These are phyloP conservation scores for Caenorhabditis uteleia DNA, from an alignment of 2,888 invertebrate species.

Conservation along the genomic window DNA sequence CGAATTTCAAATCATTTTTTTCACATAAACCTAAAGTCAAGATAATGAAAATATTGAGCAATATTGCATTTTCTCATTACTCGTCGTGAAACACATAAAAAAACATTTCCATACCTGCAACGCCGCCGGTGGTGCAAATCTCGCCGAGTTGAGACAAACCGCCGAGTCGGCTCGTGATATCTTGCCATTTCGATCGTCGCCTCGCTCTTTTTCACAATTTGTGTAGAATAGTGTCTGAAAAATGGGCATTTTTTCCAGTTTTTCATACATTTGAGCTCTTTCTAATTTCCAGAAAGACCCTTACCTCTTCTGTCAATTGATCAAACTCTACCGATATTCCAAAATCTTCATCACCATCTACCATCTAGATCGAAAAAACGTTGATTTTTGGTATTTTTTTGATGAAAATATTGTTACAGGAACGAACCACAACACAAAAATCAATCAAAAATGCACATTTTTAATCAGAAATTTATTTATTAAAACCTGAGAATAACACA, in stretches of 20 bases:
- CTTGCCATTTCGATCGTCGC: background rate
- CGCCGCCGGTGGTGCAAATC: slow-evolving; percentile 13
- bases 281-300: background rate
- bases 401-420: too few species aligned
- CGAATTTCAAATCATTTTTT: too few species aligned
- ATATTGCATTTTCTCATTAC: too few species aligned
- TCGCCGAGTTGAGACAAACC: slow-evolving; percentile 18
- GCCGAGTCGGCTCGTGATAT: slow-evolving; percentile 17
- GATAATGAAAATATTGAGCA: too few species aligned
- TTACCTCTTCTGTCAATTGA: slow-evolving; percentile 28
- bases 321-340: slow-evolving; percentile 35
- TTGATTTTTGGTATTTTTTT: background rate
- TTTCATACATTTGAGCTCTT: background rate
- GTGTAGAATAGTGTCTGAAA: slow-evolving; percentile 21
- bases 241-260: background rate
- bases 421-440: too few species aligned
- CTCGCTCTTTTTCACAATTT: slow-evolving; percentile 17
- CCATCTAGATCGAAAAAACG: slow-evolving; percentile 9
- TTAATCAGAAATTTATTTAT: background rate
- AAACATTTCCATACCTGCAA: slow-evolving; percentile 13
- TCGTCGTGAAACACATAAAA: too few species aligned
- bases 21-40: too few species aligned
- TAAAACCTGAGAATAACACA: background rate
- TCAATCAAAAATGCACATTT: background rate
- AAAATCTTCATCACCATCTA: slow-evolving; percentile 25